Percentiles rank a stretch among this genome's conserved stretches.
Conservation (phyloP, 2,797 vertebrate genomes). For the Cygnus olor region DNA sequence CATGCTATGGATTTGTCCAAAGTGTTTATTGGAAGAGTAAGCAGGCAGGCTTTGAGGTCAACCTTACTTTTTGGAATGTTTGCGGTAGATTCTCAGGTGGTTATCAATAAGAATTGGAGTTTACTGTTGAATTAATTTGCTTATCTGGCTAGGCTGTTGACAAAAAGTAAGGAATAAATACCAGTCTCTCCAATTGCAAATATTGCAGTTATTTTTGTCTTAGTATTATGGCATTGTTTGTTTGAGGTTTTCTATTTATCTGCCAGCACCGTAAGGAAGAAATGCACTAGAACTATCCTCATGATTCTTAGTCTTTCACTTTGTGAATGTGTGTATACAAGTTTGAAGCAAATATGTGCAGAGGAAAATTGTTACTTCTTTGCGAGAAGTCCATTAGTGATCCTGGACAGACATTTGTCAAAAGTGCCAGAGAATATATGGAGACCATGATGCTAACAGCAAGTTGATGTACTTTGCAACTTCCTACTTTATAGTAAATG, state of each 20-base stretch:
- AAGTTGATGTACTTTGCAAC: neutral
- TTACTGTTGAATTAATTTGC: neutral
- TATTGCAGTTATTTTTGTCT: neutral
- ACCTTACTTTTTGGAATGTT: neutral
- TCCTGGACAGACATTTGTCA: neutral
- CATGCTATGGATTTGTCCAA: neutral
- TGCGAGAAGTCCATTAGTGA: neutral
- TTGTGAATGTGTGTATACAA: neutral
- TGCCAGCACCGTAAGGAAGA: neutral
- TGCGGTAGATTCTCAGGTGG: neutral
- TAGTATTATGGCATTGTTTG: neutral
- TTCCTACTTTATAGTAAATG: neutral
- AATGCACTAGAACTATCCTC: neutral
- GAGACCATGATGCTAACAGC: neutral
- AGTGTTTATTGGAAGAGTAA: neutral
- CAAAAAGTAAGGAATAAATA: neutral
- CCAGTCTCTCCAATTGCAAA: neutral
- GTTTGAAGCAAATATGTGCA: neutral
- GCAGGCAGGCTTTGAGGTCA: neutral
- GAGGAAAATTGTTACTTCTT: neutral
- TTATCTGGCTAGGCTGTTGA: neutral
- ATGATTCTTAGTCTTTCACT: neutral
- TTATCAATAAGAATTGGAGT: neutral
- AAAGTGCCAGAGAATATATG: neutral
- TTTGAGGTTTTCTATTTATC: neutral